Evolutionary conservation across 2,113 vertebrate genomes (phyloP).

Genomic region (Microtus ochrogaster): DNA sequence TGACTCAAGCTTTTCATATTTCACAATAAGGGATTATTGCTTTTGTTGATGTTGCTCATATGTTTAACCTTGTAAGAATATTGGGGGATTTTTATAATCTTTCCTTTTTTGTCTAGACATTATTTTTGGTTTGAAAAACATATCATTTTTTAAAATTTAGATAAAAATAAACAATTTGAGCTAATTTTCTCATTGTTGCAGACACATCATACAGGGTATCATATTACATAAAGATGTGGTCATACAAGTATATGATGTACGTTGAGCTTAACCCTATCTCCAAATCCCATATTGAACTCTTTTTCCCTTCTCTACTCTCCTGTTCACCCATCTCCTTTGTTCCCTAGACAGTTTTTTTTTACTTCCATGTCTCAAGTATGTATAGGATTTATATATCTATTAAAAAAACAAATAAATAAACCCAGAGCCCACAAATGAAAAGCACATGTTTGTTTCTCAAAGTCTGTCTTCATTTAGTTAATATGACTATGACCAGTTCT

Average conservation of each 20-base stretch:
- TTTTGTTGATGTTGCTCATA: not conserved
- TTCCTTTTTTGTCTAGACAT: not conserved
- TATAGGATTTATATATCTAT: not conserved
- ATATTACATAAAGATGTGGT: not conserved
- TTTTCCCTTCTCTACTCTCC: not conserved
- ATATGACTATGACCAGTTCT: not conserved
- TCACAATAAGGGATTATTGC: not conserved
- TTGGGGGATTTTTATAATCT: not conserved
- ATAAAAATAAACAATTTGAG: not conserved
- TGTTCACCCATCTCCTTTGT: not conserved
- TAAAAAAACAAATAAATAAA: not conserved
- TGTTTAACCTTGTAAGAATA: not conserved
- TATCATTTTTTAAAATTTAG: not conserved
- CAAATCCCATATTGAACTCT: not conserved
- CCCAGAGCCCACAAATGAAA: not conserved
- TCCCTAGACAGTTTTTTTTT: not conserved
- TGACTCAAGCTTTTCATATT: not conserved
- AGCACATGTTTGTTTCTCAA: not conserved
- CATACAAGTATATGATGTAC: not conserved
- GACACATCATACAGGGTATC: not conserved
- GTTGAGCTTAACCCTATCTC: not conserved
- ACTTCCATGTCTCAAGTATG: not conserved
- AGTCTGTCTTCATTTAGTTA: not conserved
- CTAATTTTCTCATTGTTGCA: not conserved
- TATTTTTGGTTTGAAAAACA: constrained; percentile 12